phyloP scores from a whole-genome alignment of 1,140 invertebrate species.

The Drosophila ananassae region DNA sequence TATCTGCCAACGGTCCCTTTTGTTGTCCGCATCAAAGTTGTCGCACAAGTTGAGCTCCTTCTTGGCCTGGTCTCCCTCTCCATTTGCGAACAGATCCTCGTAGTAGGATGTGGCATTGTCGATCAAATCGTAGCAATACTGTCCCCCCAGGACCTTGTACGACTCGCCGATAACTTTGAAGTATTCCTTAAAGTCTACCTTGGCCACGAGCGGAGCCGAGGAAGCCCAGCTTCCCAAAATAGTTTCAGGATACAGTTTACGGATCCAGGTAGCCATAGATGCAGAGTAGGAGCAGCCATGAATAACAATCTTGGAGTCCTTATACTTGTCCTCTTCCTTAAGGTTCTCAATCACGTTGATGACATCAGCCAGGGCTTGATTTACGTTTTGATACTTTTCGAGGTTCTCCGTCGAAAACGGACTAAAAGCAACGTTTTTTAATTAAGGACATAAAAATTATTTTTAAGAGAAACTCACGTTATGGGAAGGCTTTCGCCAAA shows the following conservation, averaged over 20 bases:
- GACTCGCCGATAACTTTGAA: constrained; percentile 67
- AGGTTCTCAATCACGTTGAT: constrained; percentile 88
- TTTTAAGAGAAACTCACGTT: constrained; percentile 84
- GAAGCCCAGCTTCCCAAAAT: constrained; percentile 88
- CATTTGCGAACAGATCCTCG: constrained; percentile 73
- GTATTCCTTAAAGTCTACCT: constrained; percentile 87
- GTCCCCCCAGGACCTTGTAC: constrained; percentile 74
- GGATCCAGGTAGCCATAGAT: constrained; percentile 90
- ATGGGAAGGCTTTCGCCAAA: constrained; percentile 92
- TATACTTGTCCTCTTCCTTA: constrained; percentile 84
- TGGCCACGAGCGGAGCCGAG: constrained; percentile 89
- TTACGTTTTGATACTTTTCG: constrained; percentile 87
- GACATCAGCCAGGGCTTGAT: constrained; percentile 91
- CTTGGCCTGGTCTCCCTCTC: constrained; percentile 59
- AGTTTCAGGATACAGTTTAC: constrained; percentile 91
- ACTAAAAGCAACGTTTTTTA: constrained; percentile 13
- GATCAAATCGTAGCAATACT: constrained; percentile 84
- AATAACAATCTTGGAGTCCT: constrained; percentile 84
- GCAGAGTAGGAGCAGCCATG: constrained; percentile 94
- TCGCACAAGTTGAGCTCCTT: constrained; percentile 79
- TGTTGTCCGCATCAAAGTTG: constrained; percentile 57
- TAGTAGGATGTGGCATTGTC: constrained; percentile 85
- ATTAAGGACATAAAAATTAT: neutral
- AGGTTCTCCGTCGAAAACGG: constrained; percentile 87
- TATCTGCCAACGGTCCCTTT: constrained; percentile 71